Base-by-base conservation (phyloP, 2,113 vertebrate genomes). In the Elachura formosa region DNA sequence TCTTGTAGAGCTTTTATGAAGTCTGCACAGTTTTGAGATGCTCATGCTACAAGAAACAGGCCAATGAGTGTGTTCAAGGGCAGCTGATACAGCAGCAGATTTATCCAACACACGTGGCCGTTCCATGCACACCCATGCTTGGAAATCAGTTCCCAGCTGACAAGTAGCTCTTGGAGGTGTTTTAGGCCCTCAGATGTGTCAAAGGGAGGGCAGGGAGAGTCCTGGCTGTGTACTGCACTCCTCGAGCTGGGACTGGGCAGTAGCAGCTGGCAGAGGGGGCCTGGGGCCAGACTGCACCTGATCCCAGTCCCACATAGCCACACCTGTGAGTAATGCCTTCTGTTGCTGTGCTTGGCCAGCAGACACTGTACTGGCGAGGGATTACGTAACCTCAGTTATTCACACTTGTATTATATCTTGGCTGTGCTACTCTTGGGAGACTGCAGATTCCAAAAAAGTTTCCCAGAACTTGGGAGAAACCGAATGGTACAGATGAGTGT, bases 401-500 rank as follows among this genome's bases (percentile, higher is more conserved):
- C 95, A 91, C 89, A 93, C 91, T 93, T 91, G 66, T 68, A 14
- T 76, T 89, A 56, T 5, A 82, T 90, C 91, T 94, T 94, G 93
- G 77, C 93, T 93, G 18, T 43, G 86, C 80, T 90, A 68, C 83
- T 94, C 84, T 84, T 82, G 66, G 40, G 90, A 95, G 77, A 84
- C 75, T 96, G 69, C 77, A 72, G 56, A 38, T 86, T 91, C 40
- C 61, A 72, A 7, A 62, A 62, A 96, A 94, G 77, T 93, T 96
- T 94, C 54, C 77, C 81, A 78, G 45, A 78, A 79, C 73, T 17
- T 82, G 41, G 61, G 74, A 91, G 89, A 91, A 94, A 58, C 89
- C 91, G 92, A 93, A 45, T 91, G 79, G 67, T 90, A 48, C 64
- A 84, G 83, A 84, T 7, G 22, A 86, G 40, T 26, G 36, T 51